These are phyloP conservation scores for Spongilla lacustris DNA, from an alignment of 37 sponge, comb jelly and placozoan species.

Conservation along the genomic window DNA sequence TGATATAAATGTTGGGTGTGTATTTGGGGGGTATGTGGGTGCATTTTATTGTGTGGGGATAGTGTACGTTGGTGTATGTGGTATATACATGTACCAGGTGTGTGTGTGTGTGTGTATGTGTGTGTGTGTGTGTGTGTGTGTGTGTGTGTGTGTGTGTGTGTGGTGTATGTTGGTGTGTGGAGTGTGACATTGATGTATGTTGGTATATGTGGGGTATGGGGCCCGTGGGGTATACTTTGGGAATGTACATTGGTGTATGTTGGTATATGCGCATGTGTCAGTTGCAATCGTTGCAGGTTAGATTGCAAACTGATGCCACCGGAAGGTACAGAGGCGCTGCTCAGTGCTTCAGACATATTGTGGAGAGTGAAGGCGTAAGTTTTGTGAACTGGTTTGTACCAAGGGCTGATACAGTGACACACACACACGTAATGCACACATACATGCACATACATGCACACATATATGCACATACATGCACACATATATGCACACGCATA, in stretches of 20 bases:
- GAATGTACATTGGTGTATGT: background rate
- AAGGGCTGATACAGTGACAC: background rate
- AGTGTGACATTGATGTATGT: too few relatives aligned
- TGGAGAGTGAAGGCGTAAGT: slow-evolving; percentile 55
- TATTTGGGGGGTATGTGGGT: too few relatives aligned
- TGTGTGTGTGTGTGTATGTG: too few relatives aligned
- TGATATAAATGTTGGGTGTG: too few relatives aligned
- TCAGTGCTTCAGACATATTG: slow-evolving; percentile 40
- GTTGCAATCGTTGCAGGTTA: background rate
- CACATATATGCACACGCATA: too few relatives aligned
- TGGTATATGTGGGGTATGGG: background rate
- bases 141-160: too few relatives aligned
- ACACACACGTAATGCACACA: background rate
- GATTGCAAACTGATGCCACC: background rate
- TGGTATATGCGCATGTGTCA: background rate
- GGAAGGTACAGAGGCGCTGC: slow-evolving; percentile 19
- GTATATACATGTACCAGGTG: too few relatives aligned
- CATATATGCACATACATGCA: slow-evolving; percentile 3
- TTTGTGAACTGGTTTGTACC: background rate
- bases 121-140: too few relatives aligned
- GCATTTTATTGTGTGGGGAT: too few relatives aligned
- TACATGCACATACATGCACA: background rate
- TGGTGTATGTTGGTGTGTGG: too few relatives aligned
- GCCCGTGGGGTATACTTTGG: background rate
- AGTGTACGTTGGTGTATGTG: too few relatives aligned